Conservation (phyloP, 2,888 invertebrate species). For the Harpalus rufipes region DNA sequence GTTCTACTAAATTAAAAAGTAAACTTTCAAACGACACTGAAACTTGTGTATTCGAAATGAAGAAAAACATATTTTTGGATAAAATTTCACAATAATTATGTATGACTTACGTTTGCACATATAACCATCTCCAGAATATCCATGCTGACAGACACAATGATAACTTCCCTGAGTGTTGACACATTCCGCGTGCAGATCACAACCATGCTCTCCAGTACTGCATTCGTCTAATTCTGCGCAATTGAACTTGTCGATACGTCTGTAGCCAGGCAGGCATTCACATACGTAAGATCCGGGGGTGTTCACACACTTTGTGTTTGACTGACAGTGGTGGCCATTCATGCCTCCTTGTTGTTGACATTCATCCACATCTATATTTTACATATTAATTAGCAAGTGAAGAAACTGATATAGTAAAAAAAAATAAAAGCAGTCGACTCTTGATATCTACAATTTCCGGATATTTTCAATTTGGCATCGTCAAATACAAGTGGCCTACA, state of each 20-base stretch:
- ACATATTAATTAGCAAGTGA: background rate
- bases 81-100: too few species aligned
- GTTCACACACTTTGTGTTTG: constrained; percentile 91
- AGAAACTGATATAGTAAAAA: too few species aligned
- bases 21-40: too few species aligned
- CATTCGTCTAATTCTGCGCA: constrained; percentile 92
- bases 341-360: constrained; percentile 88
- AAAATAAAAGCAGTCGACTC: too few species aligned
- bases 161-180: constrained; percentile 90
- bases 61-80: too few species aligned
- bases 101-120: constrained; percentile 85
- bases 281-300: constrained; percentile 90
- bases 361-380: constrained; percentile 88
- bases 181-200: constrained; percentile 88
- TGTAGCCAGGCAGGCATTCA: constrained; percentile 89
- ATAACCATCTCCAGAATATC: constrained; percentile 89
- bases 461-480: too few species aligned
- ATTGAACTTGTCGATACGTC: constrained; percentile 87
- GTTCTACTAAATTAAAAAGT: too few species aligned
- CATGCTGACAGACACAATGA: constrained; percentile 85
- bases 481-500: too few species aligned
- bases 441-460: too few species aligned
- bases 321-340: constrained; percentile 91
- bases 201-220: constrained; percentile 84
- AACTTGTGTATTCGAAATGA: too few species aligned